Evolutionary conservation across 2,888 invertebrate genomes (phyloP).

Genomic region (Syrphus vitripennis): DNA sequence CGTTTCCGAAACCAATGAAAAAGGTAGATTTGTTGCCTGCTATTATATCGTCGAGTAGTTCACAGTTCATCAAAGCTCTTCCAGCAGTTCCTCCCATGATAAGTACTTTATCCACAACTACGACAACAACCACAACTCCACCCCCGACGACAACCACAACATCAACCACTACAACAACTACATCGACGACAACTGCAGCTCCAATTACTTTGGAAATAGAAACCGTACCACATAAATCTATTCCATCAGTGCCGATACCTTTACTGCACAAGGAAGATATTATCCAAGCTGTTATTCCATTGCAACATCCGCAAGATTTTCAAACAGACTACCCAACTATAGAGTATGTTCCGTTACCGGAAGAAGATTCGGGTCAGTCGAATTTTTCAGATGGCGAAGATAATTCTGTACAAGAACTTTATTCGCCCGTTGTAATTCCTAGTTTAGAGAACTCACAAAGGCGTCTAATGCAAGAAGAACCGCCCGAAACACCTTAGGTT

Average conservation of each 20-base stretch:
- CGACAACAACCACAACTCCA: conserved; percentile 71
- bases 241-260: neutral
- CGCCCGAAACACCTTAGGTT: conserved; percentile 80
- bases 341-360: conserved; percentile 77
- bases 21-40: conserved; percentile 76
- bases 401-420: conserved; percentile 80
- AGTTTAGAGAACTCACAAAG: conserved; percentile 77
- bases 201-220: conserved; percentile 29
- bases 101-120: conserved; percentile 33
- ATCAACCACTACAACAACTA: conserved; percentile 71
- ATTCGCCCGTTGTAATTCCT: conserved; percentile 75
- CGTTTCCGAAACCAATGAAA: conserved; percentile 74
- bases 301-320: conserved; percentile 72
- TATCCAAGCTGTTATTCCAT: conserved; percentile 9
- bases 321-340: conserved; percentile 79
- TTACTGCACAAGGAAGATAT: neutral
- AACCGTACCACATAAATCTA: conserved; percentile 52
- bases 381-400: conserved; percentile 74
- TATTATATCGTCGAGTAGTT: conserved; percentile 76
- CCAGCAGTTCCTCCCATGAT: conserved; percentile 57
- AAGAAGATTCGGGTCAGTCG: conserved; percentile 72
- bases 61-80: conserved; percentile 75
- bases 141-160: conserved; percentile 68
- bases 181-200: conserved; percentile 16
- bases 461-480: conserved; percentile 79